Base-by-base conservation (phyloP, 1,140 invertebrate species). In the Battus philenor region DNA sequence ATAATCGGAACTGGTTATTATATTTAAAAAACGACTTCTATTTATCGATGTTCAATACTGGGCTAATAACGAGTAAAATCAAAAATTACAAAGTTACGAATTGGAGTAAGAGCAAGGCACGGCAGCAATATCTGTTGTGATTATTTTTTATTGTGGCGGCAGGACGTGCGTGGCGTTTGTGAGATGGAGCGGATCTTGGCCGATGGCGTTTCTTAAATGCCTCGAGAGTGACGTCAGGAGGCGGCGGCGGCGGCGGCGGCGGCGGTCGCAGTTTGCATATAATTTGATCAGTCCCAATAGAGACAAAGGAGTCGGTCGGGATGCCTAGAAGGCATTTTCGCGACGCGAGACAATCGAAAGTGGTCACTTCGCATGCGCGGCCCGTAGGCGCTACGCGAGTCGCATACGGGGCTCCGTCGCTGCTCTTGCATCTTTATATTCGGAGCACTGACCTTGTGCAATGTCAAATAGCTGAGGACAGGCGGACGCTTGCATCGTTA, bases 381-480 rank as follows among this genome's bases (percentile, higher is more conserved):
- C 50, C 43, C 10, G 20, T 29, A 44, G 58, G 56, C 50, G 41
- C 33, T 33, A 79, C 71, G 68, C 65, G 71, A 9, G 38, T 34
- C 56, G 74, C 73, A 75, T 80, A 68, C 52, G 53, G 6, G 43
- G 50, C 47, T 46, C 44, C 43, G 45, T 47, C 47, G 34, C 53
- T 56, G 57, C 71, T 75, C 78, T 81, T 81, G 75, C 77, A 81
- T 83, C 70, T 80, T 79, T 79, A 79, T 76, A 83, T 81, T 77
- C 81, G 77, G 80, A 84, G 62, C 77, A 84, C 77, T 84, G 76
- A 81, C 80, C 80, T 84, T 84, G 69, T 68, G 65, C 80, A 84
- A 84, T 84, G 80, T 84, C 80, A 80, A 81, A 84, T 84, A 79
- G 77, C 64, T 84, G 68, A 72, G 70, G 67, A 62, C 63, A 59